These are phyloP conservation scores for Thalassarche chlororhynchos DNA, from an alignment of 2,113 vertebrate species.

Conservation along the genomic window DNA sequence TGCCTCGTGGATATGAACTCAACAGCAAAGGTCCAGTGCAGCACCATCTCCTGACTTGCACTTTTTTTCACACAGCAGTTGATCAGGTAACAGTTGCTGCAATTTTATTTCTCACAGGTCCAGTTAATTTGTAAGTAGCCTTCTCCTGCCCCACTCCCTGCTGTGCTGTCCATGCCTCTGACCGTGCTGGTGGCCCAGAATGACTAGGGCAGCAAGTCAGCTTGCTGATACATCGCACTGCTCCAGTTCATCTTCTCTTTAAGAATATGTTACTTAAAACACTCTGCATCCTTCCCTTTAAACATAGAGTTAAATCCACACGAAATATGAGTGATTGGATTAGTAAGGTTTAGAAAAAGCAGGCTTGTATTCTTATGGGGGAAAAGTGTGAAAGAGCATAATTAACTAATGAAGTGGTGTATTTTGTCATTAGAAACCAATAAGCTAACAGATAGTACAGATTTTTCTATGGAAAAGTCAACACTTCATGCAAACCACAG, in stretches of 20 bases:
- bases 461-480: neutral
- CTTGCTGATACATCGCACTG: fast-evolving
- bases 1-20: neutral
- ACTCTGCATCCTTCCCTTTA: neutral
- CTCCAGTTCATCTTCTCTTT: neutral
- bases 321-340: neutral
- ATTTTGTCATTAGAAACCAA: neutral
- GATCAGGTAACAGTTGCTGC: neutral
- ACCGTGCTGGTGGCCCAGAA: neutral
- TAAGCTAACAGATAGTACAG: neutral
- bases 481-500: neutral
- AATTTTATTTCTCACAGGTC: neutral
- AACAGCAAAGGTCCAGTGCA: neutral
- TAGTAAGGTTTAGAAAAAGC: neutral
- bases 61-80: neutral
- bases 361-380: neutral
- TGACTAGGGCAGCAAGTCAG: neutral
- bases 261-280: neutral
- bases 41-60: neutral
- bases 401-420: neutral
- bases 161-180: neutral
- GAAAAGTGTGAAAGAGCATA: neutral
- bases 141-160: neutral
- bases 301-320: neutral
- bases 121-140: neutral